Base-by-base conservation (phyloP, 2,888 invertebrate genomes). In the Drosophila percnosoma region DNA sequence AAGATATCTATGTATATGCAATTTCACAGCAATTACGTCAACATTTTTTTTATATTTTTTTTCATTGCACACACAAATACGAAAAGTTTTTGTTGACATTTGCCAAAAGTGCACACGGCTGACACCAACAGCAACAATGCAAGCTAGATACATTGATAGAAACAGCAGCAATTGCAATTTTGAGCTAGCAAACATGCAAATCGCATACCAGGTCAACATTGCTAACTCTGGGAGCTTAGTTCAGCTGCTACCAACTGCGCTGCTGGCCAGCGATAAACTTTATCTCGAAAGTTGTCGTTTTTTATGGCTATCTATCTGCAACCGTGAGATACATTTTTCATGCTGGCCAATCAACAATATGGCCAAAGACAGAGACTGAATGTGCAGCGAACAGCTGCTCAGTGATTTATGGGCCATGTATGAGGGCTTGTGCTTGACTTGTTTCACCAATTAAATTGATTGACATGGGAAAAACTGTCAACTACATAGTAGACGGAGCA, bases 401-500 rank as follows among this genome's bases (percentile, higher is more conserved):
- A 31, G 31, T 90, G 89, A 89, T 89, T 90, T 91, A 90, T 91
- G 78, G 86, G 77, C 68, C 73, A 68, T 75, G 78, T 51, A 54
- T 49, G 75, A 75, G 65, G 71, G 73, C 78, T 76, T 88, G 78
- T 75, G 75, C 71, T 73, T 70, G 71, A 60, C 87, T 78, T 83
- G 87, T 82, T 68, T 45, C 62, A 64, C 78, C 82, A 87, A 91
- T 91, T 86, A 85, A 89, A 89, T 78, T 87, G 90, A 91, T 91
- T 91, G 83, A 85, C 91, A 84, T 91, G 91, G 86, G 86, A 89
- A 90, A 85, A 90, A 75, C 89, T 91, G 91, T 90, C 91, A 89
- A 82, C 13, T 40, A 62, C 58, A 36, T 4, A n/a, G 38, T 24
- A 24, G 42, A 34, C 2, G 29, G 18, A 55, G 33, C 27, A 51